Conservation (phyloP, 2,888 invertebrate species). For the Acleris laterana region DNA sequence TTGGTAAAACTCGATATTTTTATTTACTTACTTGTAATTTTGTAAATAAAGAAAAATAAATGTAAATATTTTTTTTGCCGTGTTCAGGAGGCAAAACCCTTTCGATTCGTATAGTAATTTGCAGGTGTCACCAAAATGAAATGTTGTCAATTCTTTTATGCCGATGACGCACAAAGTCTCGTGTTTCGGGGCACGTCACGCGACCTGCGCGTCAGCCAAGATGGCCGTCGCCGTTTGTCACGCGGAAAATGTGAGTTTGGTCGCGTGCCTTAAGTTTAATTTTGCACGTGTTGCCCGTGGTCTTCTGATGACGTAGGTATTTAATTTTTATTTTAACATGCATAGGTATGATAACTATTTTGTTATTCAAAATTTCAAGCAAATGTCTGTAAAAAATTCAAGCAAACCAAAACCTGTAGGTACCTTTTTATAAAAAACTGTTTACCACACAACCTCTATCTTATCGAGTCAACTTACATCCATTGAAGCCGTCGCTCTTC, state of each 20-base stretch:
- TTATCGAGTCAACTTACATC: constrained; percentile 70
- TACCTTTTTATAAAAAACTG: constrained; percentile 39
- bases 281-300: constrained; percentile 7
- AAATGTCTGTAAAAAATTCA: neutral
- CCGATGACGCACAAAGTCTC: neutral
- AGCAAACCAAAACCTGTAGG: neutral
- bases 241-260: constrained; percentile 15
- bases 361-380: too few relatives aligned
- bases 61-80: too few relatives aligned
- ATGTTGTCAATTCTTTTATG: too few relatives aligned
- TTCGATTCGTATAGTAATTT: too few relatives aligned
- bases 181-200: constrained; percentile 23
- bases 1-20: too few relatives aligned
- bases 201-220: constrained; percentile 39
- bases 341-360: too few relatives aligned
- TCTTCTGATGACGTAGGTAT: too few relatives aligned
- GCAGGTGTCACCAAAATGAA: too few relatives aligned
- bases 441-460: constrained; percentile 57
- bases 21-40: too few relatives aligned
- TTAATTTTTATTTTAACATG: too few relatives aligned
- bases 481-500: constrained; percentile 54
- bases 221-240: constrained; percentile 40
- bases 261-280: constrained; percentile 14
- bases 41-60: too few relatives aligned
- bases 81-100: too few relatives aligned